phyloP scores from a whole-genome alignment of 2,888 invertebrate genomes.

The Lasius fuliginosus region DNA sequence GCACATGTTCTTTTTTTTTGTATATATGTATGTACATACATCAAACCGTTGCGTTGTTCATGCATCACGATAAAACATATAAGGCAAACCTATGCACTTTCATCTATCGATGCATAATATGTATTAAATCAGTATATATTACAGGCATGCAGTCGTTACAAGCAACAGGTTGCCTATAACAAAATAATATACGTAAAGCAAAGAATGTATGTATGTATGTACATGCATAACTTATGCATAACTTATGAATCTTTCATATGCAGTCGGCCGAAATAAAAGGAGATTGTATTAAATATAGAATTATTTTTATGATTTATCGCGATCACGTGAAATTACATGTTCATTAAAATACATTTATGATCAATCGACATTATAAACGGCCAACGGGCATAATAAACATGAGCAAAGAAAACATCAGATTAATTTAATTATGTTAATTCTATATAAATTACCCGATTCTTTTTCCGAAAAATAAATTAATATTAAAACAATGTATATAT shows the following conservation, averaged over 20 bases:
- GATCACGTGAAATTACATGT: background rate
- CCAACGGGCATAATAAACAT: background rate
- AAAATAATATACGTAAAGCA: constrained; percentile 14
- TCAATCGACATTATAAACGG: background rate
- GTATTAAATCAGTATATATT: constrained; percentile 45
- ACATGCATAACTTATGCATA: background rate
- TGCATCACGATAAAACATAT: constrained; percentile 1
- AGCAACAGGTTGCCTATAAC: constrained; percentile 52
- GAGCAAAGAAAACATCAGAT: background rate
- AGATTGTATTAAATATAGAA: constrained; percentile 5
- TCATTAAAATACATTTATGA: background rate
- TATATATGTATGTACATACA: no score
- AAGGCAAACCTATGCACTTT: constrained; percentile 5
- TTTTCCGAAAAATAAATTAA: background rate
- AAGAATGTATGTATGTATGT: constrained; percentile 8
- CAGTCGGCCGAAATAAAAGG: background rate
- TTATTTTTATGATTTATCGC: constrained; percentile 2
- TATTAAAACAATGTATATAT: background rate
- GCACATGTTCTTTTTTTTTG: background rate
- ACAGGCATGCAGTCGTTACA: constrained; percentile 17
- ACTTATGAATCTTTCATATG: background rate
- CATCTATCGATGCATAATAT: constrained; percentile 6
- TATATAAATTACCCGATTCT: background rate
- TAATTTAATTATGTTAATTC: background rate
- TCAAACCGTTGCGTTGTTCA: background rate